phyloP scores from a whole-genome alignment of 2,888 invertebrate species.

The Scaptomyza caliginosa region DNA sequence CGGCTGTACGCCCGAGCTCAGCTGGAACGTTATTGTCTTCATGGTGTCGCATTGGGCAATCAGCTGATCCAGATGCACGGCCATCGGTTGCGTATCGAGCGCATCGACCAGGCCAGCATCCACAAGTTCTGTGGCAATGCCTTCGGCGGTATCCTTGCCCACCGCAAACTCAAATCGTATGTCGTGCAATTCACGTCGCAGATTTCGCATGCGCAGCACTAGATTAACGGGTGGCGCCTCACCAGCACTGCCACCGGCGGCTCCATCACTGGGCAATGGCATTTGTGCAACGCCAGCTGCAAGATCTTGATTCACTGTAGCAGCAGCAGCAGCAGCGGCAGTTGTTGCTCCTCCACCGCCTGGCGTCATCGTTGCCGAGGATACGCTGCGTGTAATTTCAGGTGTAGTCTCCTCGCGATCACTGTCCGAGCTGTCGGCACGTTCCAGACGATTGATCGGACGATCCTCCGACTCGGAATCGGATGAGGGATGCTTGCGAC shows the following conservation, averaged over 20 bases:
- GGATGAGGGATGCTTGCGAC: constrained; percentile 84
- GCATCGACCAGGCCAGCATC: constrained; percentile 97
- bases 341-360: constrained; percentile 1
- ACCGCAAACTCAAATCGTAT: constrained; percentile 98
- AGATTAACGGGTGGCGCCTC: constrained; percentile 88
- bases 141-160: constrained; percentile 95
- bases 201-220: constrained; percentile 95
- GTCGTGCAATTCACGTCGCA: constrained; percentile 96
- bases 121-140: constrained; percentile 96
- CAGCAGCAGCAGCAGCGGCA: constrained; percentile 42
- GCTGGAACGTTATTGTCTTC: constrained; percentile 93
- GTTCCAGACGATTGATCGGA: constrained; percentile 87
- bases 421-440: constrained; percentile 87
- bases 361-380: constrained; percentile 69
- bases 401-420: constrained; percentile 85
- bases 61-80: constrained; percentile 95
- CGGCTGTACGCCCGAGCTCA: constrained; percentile 89
- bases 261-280: constrained; percentile 55
- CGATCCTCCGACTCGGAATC: constrained; percentile 86
- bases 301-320: constrained; percentile 55
- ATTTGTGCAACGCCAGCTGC: constrained; percentile 65
- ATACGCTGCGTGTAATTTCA: constrained; percentile 82
- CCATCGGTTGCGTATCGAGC: constrained; percentile 95
- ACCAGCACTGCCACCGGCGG: background rate
- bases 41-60: constrained; percentile 89